Evolutionary conservation across 2,888 invertebrate species (phyloP), one percentile per base, ranked within the genome.

Genomic region (Acronicta psi): DNA sequence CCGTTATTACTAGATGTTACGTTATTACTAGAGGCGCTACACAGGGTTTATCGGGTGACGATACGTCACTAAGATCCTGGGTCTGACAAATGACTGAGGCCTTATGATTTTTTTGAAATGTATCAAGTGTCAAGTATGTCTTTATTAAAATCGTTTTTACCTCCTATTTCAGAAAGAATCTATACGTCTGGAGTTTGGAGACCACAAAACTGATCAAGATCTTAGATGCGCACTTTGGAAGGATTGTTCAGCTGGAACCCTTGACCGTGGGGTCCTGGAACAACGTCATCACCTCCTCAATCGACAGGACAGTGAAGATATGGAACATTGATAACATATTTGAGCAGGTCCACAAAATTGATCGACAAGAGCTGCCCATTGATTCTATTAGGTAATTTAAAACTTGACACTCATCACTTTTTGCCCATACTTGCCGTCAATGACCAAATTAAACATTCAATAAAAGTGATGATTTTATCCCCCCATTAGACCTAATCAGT

Each of bases 321-420:
- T 99, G 99, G 99, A 99, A 99, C 87, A 98, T 99, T 56, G 99
- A 99, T 88, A 99, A 99, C 87, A 99, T 99, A 71, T 98, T 99
- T 82, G 99, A 99, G 84, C 98, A 99, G 88, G 99, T 99, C 0
- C 98, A 99, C 84, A 98, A 98, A 38, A 99, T 99, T 69, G 98
- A 99, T 82, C 94, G 99, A 9, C 99, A 99, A 85, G 99, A 99
- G 84, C 93, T 99, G 60, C 98, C 98, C 75, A 98, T 99, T 59
- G 99, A 99, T 87, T 96, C 97, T 18, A 97, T 99, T 45, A 97
- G 97, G 97, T 97, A 85, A 73, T 45, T 54, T 31, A 11, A n/a
- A 23, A 11, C n/a, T n/a, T n/a, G n/a, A n/a, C n/a, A n/a, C n/a
- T n/a, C n/a, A n/a, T n/a, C n/a, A n/a, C n/a, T n/a, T n/a, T n/a